A percentile compares a stretch with the other conserved stretches of the same genome.
Evolutionary conservation across 2,888 invertebrate genomes (phyloP).

Genomic region (Thecophora atra): DNA sequence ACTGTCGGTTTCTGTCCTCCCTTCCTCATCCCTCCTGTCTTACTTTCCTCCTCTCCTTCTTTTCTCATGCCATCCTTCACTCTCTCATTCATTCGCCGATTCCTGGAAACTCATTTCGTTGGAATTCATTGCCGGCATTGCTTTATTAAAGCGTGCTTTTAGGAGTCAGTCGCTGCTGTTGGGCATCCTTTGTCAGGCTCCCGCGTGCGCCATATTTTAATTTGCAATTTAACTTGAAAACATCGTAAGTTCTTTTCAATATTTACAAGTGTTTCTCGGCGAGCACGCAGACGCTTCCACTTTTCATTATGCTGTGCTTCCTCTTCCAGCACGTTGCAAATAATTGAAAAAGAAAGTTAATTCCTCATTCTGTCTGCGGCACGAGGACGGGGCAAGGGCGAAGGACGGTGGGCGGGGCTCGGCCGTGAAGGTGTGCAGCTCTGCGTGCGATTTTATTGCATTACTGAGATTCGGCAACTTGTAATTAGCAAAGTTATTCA

Average conservation of each 20-base stretch:
- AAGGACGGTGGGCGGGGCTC: neutral
- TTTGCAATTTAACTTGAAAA: slow-evolving; percentile 34
- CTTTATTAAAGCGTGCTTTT: neutral
- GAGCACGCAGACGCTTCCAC: slow-evolving; percentile 17
- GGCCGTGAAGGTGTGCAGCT: slow-evolving; percentile 14
- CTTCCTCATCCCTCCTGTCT: neutral
- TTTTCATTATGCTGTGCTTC: slow-evolving; percentile 32
- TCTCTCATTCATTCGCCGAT: too few species aligned
- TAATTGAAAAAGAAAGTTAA: slow-evolving; percentile 63
- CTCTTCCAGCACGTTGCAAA: slow-evolving; percentile 35
- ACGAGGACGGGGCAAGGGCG: neutral
- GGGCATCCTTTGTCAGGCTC: neutral
- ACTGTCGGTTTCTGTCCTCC: too few species aligned
- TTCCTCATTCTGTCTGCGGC: slow-evolving; percentile 51
- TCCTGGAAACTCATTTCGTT: neutral
- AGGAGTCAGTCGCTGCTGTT: neutral
- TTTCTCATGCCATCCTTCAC: too few species aligned
- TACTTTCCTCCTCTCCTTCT: too few species aligned
- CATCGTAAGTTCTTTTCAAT: slow-evolving; percentile 34
- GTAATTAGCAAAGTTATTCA: slow-evolving; percentile 62
- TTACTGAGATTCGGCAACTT: slow-evolving; percentile 62
- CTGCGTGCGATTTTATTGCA: slow-evolving; percentile 50
- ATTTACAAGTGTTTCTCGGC: slow-evolving; percentile 26
- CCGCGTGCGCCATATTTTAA: slow-evolving; percentile 27
- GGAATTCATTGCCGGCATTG: neutral